Percentiles rank a stretch among this genome's conserved stretches.
phyloP scores from a whole-genome alignment of 2,888 invertebrate genomes.

The Nemotelus nigrinus region DNA sequence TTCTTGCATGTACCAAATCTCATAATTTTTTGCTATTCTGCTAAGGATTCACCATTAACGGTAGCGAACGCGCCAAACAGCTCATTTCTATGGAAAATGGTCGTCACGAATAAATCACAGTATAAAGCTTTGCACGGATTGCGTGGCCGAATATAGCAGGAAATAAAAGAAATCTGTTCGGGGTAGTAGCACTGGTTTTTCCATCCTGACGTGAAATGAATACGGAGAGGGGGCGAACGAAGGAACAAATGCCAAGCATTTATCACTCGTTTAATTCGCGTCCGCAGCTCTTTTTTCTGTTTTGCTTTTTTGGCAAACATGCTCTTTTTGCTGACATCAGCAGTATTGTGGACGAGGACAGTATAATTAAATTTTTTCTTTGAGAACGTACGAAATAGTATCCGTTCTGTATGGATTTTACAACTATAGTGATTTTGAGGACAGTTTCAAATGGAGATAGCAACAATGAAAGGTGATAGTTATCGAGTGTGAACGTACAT shows the following conservation, averaged over 20 bases:
- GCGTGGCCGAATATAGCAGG: background rate
- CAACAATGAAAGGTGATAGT: too few relatives aligned
- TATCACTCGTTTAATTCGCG: conserved; percentile 1
- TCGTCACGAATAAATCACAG: background rate
- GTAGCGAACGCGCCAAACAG: background rate
- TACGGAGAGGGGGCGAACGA: background rate
- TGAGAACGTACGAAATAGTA: too few relatives aligned
- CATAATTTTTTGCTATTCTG: background rate
- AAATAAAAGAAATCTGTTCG: too few relatives aligned
- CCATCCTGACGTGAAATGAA: too few relatives aligned
- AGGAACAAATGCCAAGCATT: background rate
- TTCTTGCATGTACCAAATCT: background rate
- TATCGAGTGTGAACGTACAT: too few relatives aligned
- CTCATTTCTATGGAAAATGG: background rate
- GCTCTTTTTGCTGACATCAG: background rate
- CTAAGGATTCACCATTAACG: background rate
- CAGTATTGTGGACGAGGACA: too few relatives aligned
- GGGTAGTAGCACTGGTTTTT: too few relatives aligned
- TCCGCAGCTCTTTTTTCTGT: background rate
- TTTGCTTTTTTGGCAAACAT: background rate
- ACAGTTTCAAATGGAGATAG: too few relatives aligned
- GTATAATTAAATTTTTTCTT: too few relatives aligned
- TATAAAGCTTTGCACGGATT: background rate
- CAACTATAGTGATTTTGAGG: too few relatives aligned
- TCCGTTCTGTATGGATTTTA: too few relatives aligned